Conservation (phyloP, 2,113 vertebrate genomes). For the Glaucidium brasilianum region DNA sequence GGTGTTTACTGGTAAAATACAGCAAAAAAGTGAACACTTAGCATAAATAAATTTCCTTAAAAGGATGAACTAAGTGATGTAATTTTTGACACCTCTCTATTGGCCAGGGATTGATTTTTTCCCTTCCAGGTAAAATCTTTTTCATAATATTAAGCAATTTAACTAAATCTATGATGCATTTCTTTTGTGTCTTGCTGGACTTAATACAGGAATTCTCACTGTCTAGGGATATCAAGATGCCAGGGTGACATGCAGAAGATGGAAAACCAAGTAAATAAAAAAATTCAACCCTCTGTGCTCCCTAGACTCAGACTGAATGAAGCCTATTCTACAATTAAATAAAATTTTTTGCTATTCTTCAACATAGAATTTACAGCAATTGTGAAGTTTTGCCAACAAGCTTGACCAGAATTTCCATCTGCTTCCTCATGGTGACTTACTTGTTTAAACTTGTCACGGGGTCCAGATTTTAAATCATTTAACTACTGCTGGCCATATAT, state of each 20-base stretch:
- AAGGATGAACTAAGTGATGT: neutral
- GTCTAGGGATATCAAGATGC: neutral
- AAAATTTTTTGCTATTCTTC: neutral
- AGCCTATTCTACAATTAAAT: rapidly evolving
- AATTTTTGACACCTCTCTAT: neutral
- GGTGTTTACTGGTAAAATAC: neutral
- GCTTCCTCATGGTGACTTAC: neutral
- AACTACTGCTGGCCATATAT: neutral
- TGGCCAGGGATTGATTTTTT: neutral
- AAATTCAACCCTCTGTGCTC: neutral
- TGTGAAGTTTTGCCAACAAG: neutral
- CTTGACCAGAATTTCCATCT: neutral
- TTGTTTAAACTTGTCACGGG: neutral
- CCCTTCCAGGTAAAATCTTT: neutral
- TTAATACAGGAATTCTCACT: neutral
- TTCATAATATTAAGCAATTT: neutral
- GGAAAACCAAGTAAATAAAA: neutral
- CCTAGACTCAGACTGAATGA: neutral
- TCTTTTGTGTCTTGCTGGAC: neutral
- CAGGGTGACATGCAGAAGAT: neutral
- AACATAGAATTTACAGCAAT: neutral
- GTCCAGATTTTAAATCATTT: neutral
- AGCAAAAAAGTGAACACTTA: neutral
- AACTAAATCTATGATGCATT: neutral
- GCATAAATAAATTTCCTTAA: neutral